Conservation (phyloP, 2,797 vertebrate genomes). For the Alosa sapidissima region DNA sequence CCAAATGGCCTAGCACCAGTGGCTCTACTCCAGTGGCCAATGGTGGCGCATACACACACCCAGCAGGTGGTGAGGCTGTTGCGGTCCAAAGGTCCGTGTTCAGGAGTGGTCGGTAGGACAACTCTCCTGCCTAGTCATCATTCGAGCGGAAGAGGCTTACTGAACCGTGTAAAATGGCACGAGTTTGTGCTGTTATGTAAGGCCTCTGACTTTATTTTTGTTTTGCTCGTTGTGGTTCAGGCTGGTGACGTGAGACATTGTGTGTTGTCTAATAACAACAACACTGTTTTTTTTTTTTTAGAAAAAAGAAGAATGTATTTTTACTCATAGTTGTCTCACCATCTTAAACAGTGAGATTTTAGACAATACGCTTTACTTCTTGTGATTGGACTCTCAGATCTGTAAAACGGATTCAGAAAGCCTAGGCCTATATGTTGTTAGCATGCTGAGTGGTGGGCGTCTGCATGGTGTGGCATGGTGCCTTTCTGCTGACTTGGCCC, state of each 20-base stretch:
- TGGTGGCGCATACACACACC: neutral
- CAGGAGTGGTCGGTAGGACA: neutral
- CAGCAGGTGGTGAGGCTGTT: neutral
- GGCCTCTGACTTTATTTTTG: slow-evolving; percentile 3
- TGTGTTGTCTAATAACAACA: neutral
- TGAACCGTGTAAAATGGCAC: neutral
- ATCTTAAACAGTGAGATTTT: neutral
- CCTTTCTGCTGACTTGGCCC: slow-evolving; percentile 1
- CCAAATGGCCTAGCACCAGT: neutral
- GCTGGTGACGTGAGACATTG: neutral
- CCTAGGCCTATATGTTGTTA: neutral
- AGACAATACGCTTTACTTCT: neutral
- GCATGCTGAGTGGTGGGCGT: neutral
- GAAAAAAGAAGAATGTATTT: neutral
- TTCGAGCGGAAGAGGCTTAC: neutral
- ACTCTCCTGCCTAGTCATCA: neutral
- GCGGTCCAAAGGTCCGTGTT: neutral
- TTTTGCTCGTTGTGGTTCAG: neutral
- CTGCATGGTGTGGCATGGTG: neutral
- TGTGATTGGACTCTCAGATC: neutral
- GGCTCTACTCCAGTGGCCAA: neutral
- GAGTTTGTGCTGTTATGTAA: neutral
- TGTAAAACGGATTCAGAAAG: neutral
- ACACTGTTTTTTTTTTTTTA: neutral
- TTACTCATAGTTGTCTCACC: neutral